A percentile compares a stretch with the other conserved stretches of the same genome.
Conservation (phyloP, 2,113 vertebrate species). For the Abramis brama region DNA sequence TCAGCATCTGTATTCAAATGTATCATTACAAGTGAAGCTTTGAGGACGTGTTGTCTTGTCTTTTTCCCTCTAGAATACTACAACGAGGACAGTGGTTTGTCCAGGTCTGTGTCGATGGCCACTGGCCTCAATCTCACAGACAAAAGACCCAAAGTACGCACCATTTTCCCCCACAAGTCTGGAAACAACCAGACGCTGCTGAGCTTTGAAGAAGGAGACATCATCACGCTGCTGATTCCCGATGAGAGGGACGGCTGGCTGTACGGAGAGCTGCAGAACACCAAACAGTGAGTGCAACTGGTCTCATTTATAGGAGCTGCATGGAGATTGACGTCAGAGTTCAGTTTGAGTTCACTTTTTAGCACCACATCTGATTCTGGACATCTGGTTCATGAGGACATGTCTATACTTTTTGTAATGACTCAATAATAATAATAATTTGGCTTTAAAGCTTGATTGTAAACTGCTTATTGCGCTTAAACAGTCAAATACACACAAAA, state of each 20-base stretch:
- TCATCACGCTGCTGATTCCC: slow-evolving; percentile 87
- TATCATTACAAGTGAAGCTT: not conserved
- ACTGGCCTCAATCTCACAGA: slow-evolving; percentile 88
- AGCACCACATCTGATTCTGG: too few relatives aligned
- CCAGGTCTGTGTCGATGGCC: slow-evolving; percentile 87
- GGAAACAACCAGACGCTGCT: slow-evolving; percentile 86
- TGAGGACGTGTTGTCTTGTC: not conserved
- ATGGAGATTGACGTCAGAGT: too few relatives aligned
- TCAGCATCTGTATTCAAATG: not conserved
- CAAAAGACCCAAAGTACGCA: slow-evolving; percentile 87
- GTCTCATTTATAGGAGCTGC: not conserved
- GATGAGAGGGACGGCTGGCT: slow-evolving; percentile 96
- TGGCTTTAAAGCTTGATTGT: not conserved
- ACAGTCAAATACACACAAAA: too few relatives aligned
- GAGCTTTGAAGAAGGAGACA: slow-evolving; percentile 90
- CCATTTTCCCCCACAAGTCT: slow-evolving; percentile 91
- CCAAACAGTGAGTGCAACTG: slow-evolving; percentile 79
- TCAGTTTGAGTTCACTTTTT: too few relatives aligned
- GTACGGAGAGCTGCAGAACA: slow-evolving; percentile 89
- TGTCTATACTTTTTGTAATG: not conserved
- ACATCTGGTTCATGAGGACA: not conserved
- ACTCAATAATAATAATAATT: not conserved
- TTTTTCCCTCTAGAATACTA: slow-evolving; percentile 34
- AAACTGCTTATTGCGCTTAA: too few relatives aligned
- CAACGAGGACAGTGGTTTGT: slow-evolving; percentile 77